Base-by-base conservation (phyloP, 1,140 invertebrate genomes). In the Aphaenogaster ashmeadi region DNA sequence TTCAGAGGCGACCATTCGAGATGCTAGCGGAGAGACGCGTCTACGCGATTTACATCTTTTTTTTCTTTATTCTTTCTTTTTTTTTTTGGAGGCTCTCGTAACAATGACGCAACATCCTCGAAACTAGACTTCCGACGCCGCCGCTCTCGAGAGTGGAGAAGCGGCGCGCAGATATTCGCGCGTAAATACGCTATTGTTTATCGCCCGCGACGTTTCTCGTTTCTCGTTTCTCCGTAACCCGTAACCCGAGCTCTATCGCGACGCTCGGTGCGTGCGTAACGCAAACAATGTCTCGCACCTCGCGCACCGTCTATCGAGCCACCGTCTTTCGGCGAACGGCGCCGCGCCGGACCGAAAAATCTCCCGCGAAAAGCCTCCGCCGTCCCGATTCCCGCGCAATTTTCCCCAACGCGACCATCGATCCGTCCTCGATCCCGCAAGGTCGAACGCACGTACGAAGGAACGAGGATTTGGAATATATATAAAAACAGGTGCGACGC, bases 221-320 rank as follows among this genome's bases (percentile, higher is more conserved):
- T 8, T 47, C 38, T 47, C 67, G 18, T 58, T 83, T 84, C 69
- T 50, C n/a, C 54, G 80, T 50, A 84, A 38, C 66, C 6, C 9
- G 80, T 83, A 83, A 84, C 54, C 2, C 69, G 69, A 84, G 13
- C 27, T 58, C 52, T 74, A 83, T 74, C 67, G 41, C 69, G 38
- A 4, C 27, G 15, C 67, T 74, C 54, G 54, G 27, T 58, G 79
- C 52, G 80, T 75, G 66, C 66, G 8, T 74, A 83, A 81, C 21
- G 78, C 66, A 81, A 80, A 81, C 66, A 83, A 60, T 60, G 69
- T 84, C 41, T 47, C 80, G 52, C 64, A 60, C 18, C 69, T 50
- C 80, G 50, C 74, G 9, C 41, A 27, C 21, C 21, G 0, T 27
- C 60, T 27, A 56, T 41, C 15, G 21, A 4, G 38, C 18, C 33